Percentiles rank a stretch among this genome's conserved stretches.
phyloP scores from a whole-genome alignment of 2,888 invertebrate genomes.

The Subacronicta megacephala region DNA sequence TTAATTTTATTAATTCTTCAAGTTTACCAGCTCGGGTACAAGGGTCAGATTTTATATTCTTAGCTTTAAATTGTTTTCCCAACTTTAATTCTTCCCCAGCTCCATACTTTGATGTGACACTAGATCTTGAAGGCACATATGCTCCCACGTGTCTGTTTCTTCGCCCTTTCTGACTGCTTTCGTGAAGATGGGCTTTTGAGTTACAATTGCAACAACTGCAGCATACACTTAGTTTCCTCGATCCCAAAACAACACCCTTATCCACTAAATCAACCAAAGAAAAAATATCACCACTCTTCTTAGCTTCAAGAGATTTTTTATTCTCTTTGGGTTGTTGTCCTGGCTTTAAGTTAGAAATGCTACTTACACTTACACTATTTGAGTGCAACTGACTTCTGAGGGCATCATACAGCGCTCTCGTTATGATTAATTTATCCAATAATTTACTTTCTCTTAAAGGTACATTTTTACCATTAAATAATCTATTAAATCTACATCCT shows the following conservation, averaged over 20 bases:
- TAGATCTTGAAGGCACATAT: slow-evolving; percentile 51
- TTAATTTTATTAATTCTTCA: slow-evolving; percentile 55
- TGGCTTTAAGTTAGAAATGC: slow-evolving; percentile 55
- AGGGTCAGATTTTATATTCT: slow-evolving; percentile 72
- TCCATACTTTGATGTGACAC: slow-evolving; percentile 48
- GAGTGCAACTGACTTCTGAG: slow-evolving; percentile 68
- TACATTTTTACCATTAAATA: slow-evolving; percentile 67
- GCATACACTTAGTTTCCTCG: slow-evolving; percentile 63
- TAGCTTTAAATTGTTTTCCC: slow-evolving; percentile 59
- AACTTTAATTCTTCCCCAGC: slow-evolving; percentile 39
- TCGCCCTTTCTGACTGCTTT: slow-evolving; percentile 40
- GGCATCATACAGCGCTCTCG: slow-evolving; percentile 74
- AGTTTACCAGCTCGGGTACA: slow-evolving; percentile 68
- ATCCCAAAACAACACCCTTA: slow-evolving; percentile 59
- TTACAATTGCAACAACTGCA: slow-evolving; percentile 74
- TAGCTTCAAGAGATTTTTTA: slow-evolving; percentile 44
- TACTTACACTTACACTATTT: slow-evolving; percentile 59
- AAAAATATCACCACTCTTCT: slow-evolving; percentile 60
- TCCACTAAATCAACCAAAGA: slow-evolving; percentile 69
- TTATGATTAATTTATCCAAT: slow-evolving; percentile 69
- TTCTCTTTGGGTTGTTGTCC: slow-evolving; percentile 30
- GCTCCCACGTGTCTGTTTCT: slow-evolving; percentile 41
- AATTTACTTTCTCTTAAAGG: slow-evolving; percentile 71
- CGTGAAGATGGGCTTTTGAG: slow-evolving; percentile 49
- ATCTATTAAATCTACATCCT: slow-evolving; percentile 66